Base-by-base conservation (phyloP, 2,888 invertebrate genomes). In the Trachelus stipa region DNA sequence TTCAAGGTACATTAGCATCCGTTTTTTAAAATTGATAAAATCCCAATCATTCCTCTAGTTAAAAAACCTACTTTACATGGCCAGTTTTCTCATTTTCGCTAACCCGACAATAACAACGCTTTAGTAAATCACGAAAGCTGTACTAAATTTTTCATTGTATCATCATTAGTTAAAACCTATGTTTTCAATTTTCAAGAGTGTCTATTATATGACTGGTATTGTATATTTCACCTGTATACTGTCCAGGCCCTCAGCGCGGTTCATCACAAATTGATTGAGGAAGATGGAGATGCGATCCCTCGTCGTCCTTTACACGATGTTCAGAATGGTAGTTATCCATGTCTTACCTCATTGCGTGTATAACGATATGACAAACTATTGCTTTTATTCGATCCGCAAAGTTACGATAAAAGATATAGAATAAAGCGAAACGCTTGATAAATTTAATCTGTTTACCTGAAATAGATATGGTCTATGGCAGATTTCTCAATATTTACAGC, bases 181-280 rank as follows among this genome's bases (percentile, higher is more conserved):
- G 56, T 0, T 56, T 15, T 15, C 40, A 15, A 40, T 40, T 40
- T 40, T 40, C 15, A 40, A 15, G 15, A 40, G 15, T 56, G 23
- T 56, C 23, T 56, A 23, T 56, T 56, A 23, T 56, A 56, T 56
- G 23, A 23, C 23, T 56, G 23, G 23, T 23, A 56, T 56, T 56
- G 79, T 80, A 73, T 73, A 79, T 77, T 79, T 77, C 79, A 83
- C 81, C 83, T 85, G 35, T 84, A 84, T 85, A 79, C 83, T 88
- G 80, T 82, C 83, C 91, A 97, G 97, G 96, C 95, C 91, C 94
- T 97, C 92, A 96, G 96, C 94, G 95, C 94, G 89, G 95, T 97
- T 88, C 97, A 97, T 92, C 95, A 95, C 92, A 96, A 96, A 92
- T 93, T 97, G 92, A 96, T 97, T 90, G 95, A 95, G 88, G 93